Base-by-base conservation (phyloP, 2,113 vertebrate genomes). In the Callocephalon fimbriatum region DNA sequence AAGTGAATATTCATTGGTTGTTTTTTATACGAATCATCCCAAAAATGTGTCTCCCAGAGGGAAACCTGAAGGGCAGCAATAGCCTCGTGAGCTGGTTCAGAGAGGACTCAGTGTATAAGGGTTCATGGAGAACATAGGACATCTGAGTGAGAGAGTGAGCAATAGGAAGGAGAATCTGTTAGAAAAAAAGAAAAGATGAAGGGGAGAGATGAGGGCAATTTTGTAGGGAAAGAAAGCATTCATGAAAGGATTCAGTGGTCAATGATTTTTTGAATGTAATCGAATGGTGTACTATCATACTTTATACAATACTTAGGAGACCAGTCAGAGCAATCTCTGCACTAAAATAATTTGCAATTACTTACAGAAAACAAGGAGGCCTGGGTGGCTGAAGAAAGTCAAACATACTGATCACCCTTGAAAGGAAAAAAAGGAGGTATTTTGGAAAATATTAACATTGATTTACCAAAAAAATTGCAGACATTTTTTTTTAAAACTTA, bases 31-130 rank as follows among this genome's bases (percentile, higher is more conserved):
- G 6, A 62, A 38, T 44, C 11, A 21, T 42, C 9, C 6, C 25
- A 17, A 78, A 86, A 72, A 27, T 8, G 1, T 65, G 6, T 58
- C 12, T 90, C 31, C 31, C 16, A 19, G 17, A 61, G 8, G 7
- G n/a, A 61, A 81, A 63, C 6, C 12, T 62, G n/a, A 59, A 65
- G 26, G 29, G 21, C 54, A 7, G 7, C 31, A 40, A 18, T 0
- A 53, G 9, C 13, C 21, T 44, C 6, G 0, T 21, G 44, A 45
- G 12, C 29, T 1, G 2, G 7, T 58, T 37, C 27, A 54, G 58
- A 35, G 12, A 63, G 6, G 4, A 1, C 4, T 59, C 47, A 38
- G 7, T 4, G 0, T 18, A 1, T 23, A 31, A n/a, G 3, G 10
- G 10, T 42, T 42, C 35, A 7, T 3, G 22, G 8, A 75, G 20